Conservation (phyloP, 2,113 vertebrate genomes). For the Picathartes gymnocephalus region DNA sequence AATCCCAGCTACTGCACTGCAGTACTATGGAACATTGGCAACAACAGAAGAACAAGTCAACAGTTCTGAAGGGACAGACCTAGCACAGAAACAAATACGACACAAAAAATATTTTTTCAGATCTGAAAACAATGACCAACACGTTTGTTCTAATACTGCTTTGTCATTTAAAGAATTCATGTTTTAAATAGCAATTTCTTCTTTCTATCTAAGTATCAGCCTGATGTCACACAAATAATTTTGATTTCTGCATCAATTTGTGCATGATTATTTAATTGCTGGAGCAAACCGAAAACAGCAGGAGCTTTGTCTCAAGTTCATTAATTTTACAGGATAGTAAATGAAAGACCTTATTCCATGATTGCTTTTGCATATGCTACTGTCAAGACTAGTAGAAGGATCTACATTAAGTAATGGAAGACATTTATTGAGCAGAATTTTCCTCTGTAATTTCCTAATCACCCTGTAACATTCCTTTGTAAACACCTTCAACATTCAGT, state of each 20-base stretch:
- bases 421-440: background rate
- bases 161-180: background rate
- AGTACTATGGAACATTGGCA: background rate
- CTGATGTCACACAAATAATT: background rate
- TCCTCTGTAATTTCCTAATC: background rate
- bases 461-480: background rate
- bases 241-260: constrained; percentile 6
- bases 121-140: background rate
- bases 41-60: background rate
- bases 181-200: background rate
- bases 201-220: background rate
- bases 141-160: background rate
- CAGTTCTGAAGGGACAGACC: background rate
- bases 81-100: background rate
- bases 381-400: background rate
- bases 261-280: constrained; percentile 31
- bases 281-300: constrained; percentile 5
- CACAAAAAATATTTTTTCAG: background rate
- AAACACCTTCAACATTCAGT: background rate
- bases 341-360: background rate
- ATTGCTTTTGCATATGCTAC: background rate
- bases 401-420: background rate
- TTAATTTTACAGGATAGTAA: constrained; percentile 1
- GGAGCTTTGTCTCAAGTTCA: background rate
- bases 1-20: background rate